Evolutionary conservation across 2,797 vertebrate species (phyloP).

Genomic region (Agapornis canus): DNA sequence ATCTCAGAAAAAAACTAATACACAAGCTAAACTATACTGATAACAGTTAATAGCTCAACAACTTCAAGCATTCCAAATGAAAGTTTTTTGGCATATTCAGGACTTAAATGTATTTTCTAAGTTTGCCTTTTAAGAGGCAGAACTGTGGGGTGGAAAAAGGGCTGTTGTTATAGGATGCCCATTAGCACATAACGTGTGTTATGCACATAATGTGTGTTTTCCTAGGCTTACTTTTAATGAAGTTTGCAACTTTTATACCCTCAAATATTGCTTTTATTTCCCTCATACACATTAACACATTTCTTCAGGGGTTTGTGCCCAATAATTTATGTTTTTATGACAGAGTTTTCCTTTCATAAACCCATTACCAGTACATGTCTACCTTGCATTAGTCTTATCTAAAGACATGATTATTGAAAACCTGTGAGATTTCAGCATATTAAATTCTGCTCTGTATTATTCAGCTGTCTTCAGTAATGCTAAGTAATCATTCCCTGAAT

Average conservation of each 20-base stretch:
- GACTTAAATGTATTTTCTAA: not conserved
- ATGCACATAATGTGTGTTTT: not conserved
- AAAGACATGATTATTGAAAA: not conserved
- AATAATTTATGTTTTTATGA: not conserved
- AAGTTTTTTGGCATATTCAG: not conserved
- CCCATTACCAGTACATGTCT: not conserved
- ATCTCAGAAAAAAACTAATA: not conserved
- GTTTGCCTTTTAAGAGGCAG: not conserved
- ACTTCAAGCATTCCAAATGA: not conserved
- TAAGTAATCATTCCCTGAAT: not conserved
- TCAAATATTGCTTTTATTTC: not conserved
- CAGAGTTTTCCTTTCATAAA: not conserved
- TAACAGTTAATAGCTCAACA: not conserved
- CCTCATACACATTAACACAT: not conserved
- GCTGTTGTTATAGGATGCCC: not conserved
- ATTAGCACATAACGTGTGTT: not conserved
- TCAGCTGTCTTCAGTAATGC: not conserved
- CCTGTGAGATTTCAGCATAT: not conserved
- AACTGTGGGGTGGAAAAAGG: not conserved
- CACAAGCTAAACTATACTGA: not conserved
- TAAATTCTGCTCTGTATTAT: not conserved
- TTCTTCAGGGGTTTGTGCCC: not conserved
- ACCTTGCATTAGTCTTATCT: not conserved
- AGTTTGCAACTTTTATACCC: not conserved
- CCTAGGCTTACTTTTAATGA: not conserved